These are phyloP conservation scores for Taurulus bubalis DNA, from an alignment of 2,113 vertebrate species.

Conservation along the genomic window DNA sequence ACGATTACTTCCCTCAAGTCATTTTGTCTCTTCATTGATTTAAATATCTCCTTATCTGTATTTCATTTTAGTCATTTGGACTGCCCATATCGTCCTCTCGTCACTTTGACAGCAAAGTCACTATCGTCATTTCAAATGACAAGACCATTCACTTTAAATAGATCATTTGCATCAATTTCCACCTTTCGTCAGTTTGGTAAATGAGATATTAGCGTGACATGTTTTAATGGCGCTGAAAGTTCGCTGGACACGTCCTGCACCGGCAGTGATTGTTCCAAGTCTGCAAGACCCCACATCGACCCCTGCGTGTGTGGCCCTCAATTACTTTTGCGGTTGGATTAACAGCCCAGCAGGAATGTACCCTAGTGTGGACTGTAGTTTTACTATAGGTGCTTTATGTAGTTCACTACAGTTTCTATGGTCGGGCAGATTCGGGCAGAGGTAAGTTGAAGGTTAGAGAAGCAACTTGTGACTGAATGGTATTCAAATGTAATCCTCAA, in stretches of 20 bases:
- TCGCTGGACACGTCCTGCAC: not conserved
- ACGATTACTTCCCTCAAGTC: not conserved
- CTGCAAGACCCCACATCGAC: not conserved
- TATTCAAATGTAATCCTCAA: conserved; percentile 43
- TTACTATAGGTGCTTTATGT: not conserved
- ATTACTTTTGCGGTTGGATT: not conserved
- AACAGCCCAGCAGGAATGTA: not conserved
- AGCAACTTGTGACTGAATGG: conserved; percentile 45
- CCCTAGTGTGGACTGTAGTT: not conserved
- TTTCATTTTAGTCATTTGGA: conserved; percentile 37
- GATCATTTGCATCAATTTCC: not conserved
- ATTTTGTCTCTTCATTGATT: not conserved
- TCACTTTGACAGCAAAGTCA: conserved; percentile 2
- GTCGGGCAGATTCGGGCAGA: conserved; percentile 21
- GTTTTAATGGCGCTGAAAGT: conserved; percentile 35
- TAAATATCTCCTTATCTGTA: not conserved
- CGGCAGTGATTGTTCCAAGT: not conserved
- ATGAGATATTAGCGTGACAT: not conserved
- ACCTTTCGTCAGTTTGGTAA: not conserved
- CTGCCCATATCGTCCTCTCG: conserved; percentile 3
- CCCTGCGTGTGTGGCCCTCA: conserved; percentile 6
- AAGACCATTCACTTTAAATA: conserved; percentile 9
- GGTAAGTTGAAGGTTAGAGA: conserved; percentile 40
- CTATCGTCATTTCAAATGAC: conserved; percentile 19
- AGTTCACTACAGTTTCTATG: conserved; percentile 23